phyloP scores from a whole-genome alignment of 2,113 vertebrate genomes.

The Saccopteryx bilineata region DNA sequence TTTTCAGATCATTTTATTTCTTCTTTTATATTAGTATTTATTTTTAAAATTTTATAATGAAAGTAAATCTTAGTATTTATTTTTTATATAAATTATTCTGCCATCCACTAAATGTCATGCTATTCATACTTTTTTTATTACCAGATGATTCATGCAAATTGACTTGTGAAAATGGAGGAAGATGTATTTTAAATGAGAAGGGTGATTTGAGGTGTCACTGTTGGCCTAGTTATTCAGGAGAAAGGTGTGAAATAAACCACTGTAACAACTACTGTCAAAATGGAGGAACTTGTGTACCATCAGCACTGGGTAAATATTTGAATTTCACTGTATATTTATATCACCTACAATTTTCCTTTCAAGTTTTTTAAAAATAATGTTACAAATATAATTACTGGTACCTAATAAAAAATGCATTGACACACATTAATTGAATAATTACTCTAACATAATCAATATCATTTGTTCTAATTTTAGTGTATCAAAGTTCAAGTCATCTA shows the following conservation, averaged over 20 bases:
- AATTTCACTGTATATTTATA: not conserved
- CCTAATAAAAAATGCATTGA: not conserved
- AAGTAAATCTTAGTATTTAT: not conserved
- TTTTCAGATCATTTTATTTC: not conserved
- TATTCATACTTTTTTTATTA: constrained; percentile 72
- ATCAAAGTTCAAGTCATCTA: not conserved
- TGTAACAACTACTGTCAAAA: constrained; percentile 98
- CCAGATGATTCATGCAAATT: constrained; percentile 95
- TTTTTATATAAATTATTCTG: not conserved
- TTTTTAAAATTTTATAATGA: not conserved
- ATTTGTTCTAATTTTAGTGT: constrained; percentile 5
- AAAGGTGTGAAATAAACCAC: constrained; percentile 97
- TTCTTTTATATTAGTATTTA: not conserved
- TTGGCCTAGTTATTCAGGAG: constrained; percentile 98
- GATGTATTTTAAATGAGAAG: constrained; percentile 96
- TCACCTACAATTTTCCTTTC: constrained; percentile 20
- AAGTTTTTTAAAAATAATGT: not conserved
- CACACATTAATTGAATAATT: not conserved
- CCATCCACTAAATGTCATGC: not conserved
- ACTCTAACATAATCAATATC: not conserved
- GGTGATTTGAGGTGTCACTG: constrained; percentile 96
- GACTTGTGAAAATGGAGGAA: constrained; percentile 97
- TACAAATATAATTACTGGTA: not conserved
- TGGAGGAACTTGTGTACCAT: constrained; percentile 96
- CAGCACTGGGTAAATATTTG: constrained; percentile 92